Evolutionary conservation across 1,140 invertebrate genomes (phyloP), one percentile per base, ranked within the genome.

Genomic region (Penaeus vannamei): DNA sequence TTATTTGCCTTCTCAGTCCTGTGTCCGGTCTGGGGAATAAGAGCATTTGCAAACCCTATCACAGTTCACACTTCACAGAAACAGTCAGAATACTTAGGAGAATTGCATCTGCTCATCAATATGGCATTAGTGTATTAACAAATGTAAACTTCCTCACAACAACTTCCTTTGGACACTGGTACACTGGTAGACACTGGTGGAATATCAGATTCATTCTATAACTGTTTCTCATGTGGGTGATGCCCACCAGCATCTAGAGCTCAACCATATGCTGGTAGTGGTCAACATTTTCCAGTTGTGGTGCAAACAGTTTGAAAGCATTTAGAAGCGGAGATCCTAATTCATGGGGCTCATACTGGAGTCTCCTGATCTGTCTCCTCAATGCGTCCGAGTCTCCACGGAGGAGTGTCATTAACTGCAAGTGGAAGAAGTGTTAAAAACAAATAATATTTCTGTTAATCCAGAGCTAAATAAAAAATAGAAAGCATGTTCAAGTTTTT

Each of bases 291-390:
- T 89, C 87, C 72, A 89, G 83, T 61, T 90, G 89, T 12, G 89
- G 89, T 60, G 89, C 89, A 66, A 90, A 86, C 46, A 90, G 89
- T 85, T 90, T 86, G 89, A 90, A 90, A 81, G 89, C 86, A 53
- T 85, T 86, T 76, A 91, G 84, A 84, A 91, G 85, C 42, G 91
- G 69, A 29, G 90, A 91, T 26, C 87, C 88, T 69, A 90, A 42
- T 69, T 85, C 87, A 60, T 80, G 83, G 29, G 85, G 83, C 93
- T 96, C 95, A 96, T 92, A 97, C 96, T 90, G 96, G 95, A 92
- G 96, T 97, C 93, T 96, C 96, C 92, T 96, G 95, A 92, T 97
- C 96, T 92, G 95, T 95, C 94, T 97, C 96, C 93, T 96, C 96
- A 93, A 96, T 97, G 92, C 96, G 94, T 92, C 96, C 96, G 90